Base-by-base conservation (phyloP, 2,797 vertebrate genomes). In the Calcarius lapponicus region DNA sequence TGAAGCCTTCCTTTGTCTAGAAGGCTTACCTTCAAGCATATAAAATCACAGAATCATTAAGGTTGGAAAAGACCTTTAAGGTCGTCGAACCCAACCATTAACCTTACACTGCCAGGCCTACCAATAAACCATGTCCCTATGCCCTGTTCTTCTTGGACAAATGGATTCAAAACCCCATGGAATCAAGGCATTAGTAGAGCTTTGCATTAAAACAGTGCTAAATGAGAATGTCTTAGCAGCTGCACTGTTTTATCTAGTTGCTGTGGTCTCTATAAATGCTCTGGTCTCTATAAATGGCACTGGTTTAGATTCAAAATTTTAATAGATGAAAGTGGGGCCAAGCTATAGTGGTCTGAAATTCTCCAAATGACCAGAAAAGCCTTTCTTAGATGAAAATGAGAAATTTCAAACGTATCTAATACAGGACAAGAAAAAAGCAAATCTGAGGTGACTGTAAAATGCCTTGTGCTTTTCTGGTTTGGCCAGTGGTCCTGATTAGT, bases 331-430 rank as follows among this genome's bases (percentile, higher is more conserved):
- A 21, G 16, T 47, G 13, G 4, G 28, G 12, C 17, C 3, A 2
- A 64, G 26, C 8, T 78, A 6, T 19, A 53, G 47, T 51, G 12
- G 19, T 21, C 62, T 74, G 60, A 79, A 90, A 48, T 53, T 47
- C 43, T 81, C 22, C 34, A 58, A 47, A 75, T 51, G 6, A 81
- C 40, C 3, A 69, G 36, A 58, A 79, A 47, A 75, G 1, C 16
- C 20, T 91, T 81, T 81, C 47, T 50, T 84, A 45, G 17, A 19
- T 18, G n/a, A 87, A 93, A 95, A 76, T 42, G 45, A 69, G 51
- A 88, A 54, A 54, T 48, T 45, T 75, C 47, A 31, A 60, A 3
- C 36, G 13, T 65, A 22, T 54, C 24, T 47, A 40, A 50, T 42
- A 57, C 5, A 69, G 47, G 10, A 75, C 4, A 40, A 53, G 34